Conservation (phyloP, 2,888 invertebrate genomes). For the Automeris io region DNA sequence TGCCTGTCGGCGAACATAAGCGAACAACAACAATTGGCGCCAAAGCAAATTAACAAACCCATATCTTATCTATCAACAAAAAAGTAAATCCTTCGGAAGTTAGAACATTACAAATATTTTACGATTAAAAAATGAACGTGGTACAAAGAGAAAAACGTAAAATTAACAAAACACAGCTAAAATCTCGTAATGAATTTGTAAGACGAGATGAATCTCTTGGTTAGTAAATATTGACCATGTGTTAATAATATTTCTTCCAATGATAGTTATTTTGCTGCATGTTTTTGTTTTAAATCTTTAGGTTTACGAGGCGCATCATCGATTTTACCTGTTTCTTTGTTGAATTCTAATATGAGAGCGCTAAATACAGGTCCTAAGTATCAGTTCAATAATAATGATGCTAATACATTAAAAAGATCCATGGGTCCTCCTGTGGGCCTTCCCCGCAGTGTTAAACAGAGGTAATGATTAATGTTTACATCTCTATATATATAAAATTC, state of each 20-base stretch:
- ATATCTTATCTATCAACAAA: too few relatives aligned
- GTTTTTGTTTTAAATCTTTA: conserved; percentile 21
- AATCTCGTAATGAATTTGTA: conserved; percentile 43
- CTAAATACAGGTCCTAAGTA: conserved; percentile 47
- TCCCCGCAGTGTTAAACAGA: conserved; percentile 47
- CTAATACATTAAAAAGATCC: conserved; percentile 25
- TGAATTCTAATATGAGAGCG: conserved; percentile 24
- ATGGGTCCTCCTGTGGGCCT: conserved; percentile 62
- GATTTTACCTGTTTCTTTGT: conserved; percentile 29
- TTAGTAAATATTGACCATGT: conserved; percentile 24
- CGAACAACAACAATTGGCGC: too few relatives aligned
- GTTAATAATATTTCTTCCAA: too few relatives aligned
- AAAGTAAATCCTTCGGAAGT: too few relatives aligned
- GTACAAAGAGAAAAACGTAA: conserved; percentile 42
- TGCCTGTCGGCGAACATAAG: too few relatives aligned
- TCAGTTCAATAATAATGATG: conserved; percentile 40
- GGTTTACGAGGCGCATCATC: conserved; percentile 46
- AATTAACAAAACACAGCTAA: conserved; percentile 26
- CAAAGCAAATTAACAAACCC: too few relatives aligned
- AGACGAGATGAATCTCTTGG: conserved; percentile 47
- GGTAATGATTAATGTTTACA: conserved; percentile 25
- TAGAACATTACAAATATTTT: too few relatives aligned
- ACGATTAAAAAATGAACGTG: conserved; percentile 67
- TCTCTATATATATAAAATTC: not conserved
- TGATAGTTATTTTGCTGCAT: too few relatives aligned